phyloP scores from a whole-genome alignment of 2,888 invertebrate genomes.

The Dichetophora obliterata region DNA sequence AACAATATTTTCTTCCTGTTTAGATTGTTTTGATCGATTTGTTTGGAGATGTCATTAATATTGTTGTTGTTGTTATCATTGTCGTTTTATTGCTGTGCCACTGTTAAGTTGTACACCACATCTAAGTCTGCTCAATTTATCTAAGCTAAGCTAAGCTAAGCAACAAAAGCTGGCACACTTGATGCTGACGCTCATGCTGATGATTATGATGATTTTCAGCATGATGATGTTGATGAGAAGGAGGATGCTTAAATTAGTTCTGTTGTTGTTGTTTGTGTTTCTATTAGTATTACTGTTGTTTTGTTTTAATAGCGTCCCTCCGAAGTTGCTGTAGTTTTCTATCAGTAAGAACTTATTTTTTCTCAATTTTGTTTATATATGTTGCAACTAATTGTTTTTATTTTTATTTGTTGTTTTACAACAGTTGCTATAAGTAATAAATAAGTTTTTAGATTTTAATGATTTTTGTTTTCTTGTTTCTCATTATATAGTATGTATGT shows the following conservation, averaged over 20 bases:
- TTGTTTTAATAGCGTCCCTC: background rate
- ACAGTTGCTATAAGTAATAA: no score
- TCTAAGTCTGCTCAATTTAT: background rate
- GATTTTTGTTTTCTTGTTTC: no score
- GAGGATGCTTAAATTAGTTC: background rate
- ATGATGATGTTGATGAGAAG: background rate
- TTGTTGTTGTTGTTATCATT: background rate
- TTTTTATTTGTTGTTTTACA: no score
- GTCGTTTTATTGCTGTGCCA: constrained; percentile 1
- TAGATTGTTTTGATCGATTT: constrained; percentile 34
- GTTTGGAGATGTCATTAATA: constrained; percentile 1
- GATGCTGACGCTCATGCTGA: background rate
- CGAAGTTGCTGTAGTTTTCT: background rate
- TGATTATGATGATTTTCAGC: background rate
- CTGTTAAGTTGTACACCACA: background rate
- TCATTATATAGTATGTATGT: no score
- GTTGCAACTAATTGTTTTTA: no score
- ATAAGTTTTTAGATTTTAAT: no score
- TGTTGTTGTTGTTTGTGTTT: no score
- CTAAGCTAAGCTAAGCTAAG: background rate
- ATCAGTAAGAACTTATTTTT: no score
- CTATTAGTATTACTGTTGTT: background rate
- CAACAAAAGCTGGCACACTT: background rate
- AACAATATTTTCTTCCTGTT: constrained; percentile 32
- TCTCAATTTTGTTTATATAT: no score